Percentiles rank a stretch among this genome's conserved stretches.
phyloP scores from a whole-genome alignment of 2,888 invertebrate genomes.

The Calliscelio sp. region DNA sequence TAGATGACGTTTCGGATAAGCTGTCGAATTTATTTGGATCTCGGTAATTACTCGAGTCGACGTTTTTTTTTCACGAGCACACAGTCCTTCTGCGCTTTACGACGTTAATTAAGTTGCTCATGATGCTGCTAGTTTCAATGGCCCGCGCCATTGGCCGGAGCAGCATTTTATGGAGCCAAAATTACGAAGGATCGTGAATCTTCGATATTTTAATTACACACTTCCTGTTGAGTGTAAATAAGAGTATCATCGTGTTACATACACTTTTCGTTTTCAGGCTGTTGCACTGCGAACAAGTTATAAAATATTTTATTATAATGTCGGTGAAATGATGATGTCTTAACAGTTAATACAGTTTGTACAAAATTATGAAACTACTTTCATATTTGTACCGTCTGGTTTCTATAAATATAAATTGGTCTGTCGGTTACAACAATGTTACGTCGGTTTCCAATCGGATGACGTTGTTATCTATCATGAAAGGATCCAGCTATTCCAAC shows the following conservation, averaged over 20 bases:
- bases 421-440: no score
- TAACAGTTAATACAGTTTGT: no score
- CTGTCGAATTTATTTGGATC: constrained; percentile 44
- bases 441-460: no score
- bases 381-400: no score
- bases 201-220: constrained; percentile 48
- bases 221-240: not conserved
- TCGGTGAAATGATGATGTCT: no score
- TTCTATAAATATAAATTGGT: no score
- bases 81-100: constrained; percentile 42
- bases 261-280: no score
- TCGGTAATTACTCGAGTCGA: constrained; percentile 45
- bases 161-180: constrained; percentile 36
- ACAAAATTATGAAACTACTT: no score
- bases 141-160: not conserved
- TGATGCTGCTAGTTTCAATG: constrained; percentile 39
- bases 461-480: no score
- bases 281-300: no score
- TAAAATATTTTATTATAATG: no score
- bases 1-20: constrained; percentile 30
- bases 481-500: no score
- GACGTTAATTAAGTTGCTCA: constrained; percentile 57
- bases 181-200: constrained; percentile 26
- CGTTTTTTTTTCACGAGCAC: constrained; percentile 31
- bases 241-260: not conserved